A percentile compares a stretch with the other conserved stretches of the same genome.
Evolutionary conservation across 2,113 vertebrate genomes (phyloP).

Genomic region (Melanocharis versteri): DNA sequence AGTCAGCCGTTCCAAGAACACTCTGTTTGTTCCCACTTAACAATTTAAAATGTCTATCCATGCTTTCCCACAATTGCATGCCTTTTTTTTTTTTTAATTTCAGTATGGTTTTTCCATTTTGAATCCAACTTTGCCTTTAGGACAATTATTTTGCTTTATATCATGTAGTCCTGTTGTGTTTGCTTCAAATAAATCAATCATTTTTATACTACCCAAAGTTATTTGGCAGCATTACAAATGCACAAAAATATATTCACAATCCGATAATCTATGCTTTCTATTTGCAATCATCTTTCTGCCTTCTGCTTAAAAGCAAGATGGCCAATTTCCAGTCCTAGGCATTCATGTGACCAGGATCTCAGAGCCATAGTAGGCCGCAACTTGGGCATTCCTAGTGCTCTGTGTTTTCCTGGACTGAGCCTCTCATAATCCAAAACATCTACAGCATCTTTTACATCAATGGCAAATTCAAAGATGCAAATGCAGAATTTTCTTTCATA

Average conservation of each 20-base stretch:
- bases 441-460: accelerated
- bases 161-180: background rate
- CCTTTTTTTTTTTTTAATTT: background rate
- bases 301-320: background rate
- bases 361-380: background rate
- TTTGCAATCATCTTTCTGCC: background rate
- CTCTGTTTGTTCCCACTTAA: background rate
- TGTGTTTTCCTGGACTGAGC: background rate
- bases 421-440: background rate
- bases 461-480: background rate
- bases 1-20: background rate
- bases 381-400: background rate
- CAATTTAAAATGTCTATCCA: background rate
- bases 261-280: background rate
- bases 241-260: background rate
- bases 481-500: background rate
- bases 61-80: background rate
- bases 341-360: background rate
- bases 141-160: background rate
- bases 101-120: background rate
- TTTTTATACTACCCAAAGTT: background rate
- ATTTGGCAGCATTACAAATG: background rate
- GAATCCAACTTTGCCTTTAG: background rate
- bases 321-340: background rate
- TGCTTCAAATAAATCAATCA: background rate